Evolutionary conservation across 2,113 vertebrate species (phyloP), one percentile per base, ranked within the genome.

Genomic region (Sciurus niger): DNA sequence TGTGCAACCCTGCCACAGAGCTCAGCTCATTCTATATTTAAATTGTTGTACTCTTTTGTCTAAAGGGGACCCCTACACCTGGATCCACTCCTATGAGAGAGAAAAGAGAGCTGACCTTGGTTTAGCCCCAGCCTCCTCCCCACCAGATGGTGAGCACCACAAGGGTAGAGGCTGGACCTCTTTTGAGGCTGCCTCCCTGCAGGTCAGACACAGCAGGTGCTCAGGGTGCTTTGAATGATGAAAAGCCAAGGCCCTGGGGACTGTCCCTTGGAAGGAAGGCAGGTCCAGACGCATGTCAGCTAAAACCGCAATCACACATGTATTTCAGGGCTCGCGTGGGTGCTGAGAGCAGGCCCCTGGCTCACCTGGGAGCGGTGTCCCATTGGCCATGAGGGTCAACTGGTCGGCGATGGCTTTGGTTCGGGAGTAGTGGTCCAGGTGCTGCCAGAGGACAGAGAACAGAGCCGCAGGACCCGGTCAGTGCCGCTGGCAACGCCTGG

Each of bases 371-470:
- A 99, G 98, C 53, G 97, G 94, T 53, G 98, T 98, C 83, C 99
- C 99, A 8, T 99, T 98, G 89, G 99, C 99, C 90, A 98, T 98
- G 73, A 99, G 98, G 92, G 99, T 98, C 99, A 99, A 98, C 98
- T 99, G 99, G 98, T 99, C 99, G 1, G 99, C 99, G 0, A 99
- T 99, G 16, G 99, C 98, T 99, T 99, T 99, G 65, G 99, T 99
- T 96, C 99, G 99, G 97, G 99, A 99, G 98, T 99, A 99, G 98
- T 99, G 99, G 97, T 99, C 99, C 92, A 99, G 97, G 73, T 99
- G 99, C 99, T 99, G 94, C 93, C 70, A 25, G 74, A 34, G 65
- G 67, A 84, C 76, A 55, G n/a, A 94, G 82, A 89, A 94, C 43
- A 98, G 95, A 96, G 55, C 40, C 96, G 30, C 28, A 16, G 8